These are phyloP conservation scores for Hydrolagus affinis DNA, from an alignment of 2,113 vertebrate genomes.

Conservation along the genomic window DNA sequence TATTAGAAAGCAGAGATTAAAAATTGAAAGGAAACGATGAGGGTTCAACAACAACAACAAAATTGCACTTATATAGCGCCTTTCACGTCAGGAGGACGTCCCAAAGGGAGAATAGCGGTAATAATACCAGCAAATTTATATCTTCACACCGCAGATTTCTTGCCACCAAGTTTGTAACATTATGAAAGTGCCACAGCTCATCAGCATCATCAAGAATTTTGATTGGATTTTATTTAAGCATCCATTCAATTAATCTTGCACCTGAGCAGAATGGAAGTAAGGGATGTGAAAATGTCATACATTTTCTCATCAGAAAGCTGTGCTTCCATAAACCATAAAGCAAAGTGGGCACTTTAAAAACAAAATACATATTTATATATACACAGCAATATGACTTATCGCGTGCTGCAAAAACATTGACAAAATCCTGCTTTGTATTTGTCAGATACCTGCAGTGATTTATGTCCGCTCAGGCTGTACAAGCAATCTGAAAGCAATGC, in stretches of 20 bases:
- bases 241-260: background rate
- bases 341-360: background rate
- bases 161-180: background rate
- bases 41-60: no score
- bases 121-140: background rate
- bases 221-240: background rate
- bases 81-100: no score
- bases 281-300: background rate
- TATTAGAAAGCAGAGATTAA: background rate
- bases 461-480: constrained; percentile 5
- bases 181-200: background rate
- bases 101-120: no score
- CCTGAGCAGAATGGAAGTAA: background rate
- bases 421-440: constrained; percentile 26
- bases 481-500: constrained; percentile 33
- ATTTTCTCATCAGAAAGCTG: background rate
- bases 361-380: background rate
- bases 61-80: no score
- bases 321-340: background rate
- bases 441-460: background rate
- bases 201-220: background rate
- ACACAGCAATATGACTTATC: constrained; percentile 1
- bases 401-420: background rate
- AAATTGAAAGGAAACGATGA: background rate
- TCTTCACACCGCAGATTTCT: no score